These are phyloP conservation scores for Drosophila azteca DNA, from an alignment of 1,140 invertebrate species.

Conservation along the genomic window DNA sequence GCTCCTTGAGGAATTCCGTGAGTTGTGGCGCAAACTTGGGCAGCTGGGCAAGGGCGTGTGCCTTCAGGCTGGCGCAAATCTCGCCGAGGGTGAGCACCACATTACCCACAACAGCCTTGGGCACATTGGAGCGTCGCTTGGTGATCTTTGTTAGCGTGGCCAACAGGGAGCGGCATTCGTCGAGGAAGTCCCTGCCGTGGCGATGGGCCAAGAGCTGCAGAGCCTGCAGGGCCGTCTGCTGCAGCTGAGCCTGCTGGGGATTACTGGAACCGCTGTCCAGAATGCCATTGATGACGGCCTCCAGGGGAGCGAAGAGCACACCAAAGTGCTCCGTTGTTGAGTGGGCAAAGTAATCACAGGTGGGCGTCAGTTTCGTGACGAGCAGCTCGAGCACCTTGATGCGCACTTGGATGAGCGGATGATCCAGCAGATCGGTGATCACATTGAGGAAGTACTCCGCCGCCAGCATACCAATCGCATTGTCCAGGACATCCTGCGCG, in stretches of 20 bases:
- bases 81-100: conserved; percentile 92
- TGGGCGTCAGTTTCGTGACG: conserved; percentile 90
- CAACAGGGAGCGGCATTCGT: conserved; percentile 87
- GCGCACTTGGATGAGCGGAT: conserved; percentile 88
- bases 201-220: conserved; percentile 91
- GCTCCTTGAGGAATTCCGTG: conserved; percentile 86
- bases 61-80: conserved; percentile 89
- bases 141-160: conserved; percentile 86
- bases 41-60: conserved; percentile 89
- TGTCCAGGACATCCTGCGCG: conserved; percentile 90
- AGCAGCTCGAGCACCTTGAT: conserved; percentile 93
- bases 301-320: conserved; percentile 86
- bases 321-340: conserved; percentile 85
- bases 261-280: conserved; percentile 84
- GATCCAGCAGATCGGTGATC: conserved; percentile 88
- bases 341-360: conserved; percentile 86
- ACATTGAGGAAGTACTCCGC: conserved; percentile 91
- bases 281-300: conserved; percentile 87
- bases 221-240: conserved; percentile 92
- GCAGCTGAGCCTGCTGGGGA: conserved; percentile 86
- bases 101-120: conserved; percentile 89
- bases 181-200: conserved; percentile 87
- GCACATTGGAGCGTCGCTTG: conserved; percentile 86
- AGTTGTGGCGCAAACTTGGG: conserved; percentile 92
- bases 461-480: conserved; percentile 91